phyloP scores from a whole-genome alignment of 2,888 invertebrate genomes.

The Rhagophthalmus giganteus region DNA sequence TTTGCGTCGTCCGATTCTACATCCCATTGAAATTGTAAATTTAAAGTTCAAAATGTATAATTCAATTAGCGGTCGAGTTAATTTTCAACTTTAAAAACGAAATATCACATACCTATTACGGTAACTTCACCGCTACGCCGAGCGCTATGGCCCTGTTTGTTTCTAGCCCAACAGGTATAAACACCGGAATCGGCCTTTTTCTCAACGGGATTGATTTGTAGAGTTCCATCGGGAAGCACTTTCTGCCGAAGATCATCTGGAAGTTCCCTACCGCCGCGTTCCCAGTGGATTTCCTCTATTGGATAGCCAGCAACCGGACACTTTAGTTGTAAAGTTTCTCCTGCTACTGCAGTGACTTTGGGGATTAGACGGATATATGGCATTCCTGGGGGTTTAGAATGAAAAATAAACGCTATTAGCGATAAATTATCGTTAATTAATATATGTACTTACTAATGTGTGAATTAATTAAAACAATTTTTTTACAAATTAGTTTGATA shows the following conservation, averaged over 20 bases:
- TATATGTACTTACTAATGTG: no score
- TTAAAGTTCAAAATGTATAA: no score
- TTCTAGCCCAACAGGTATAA: constrained; percentile 79
- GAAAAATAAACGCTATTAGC: constrained; percentile 5
- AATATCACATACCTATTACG: constrained; percentile 69
- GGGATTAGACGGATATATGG: constrained; percentile 79
- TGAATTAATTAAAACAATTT: no score
- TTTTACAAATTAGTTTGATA: no score
- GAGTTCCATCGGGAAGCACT: constrained; percentile 72
- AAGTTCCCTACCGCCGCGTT: constrained; percentile 70
- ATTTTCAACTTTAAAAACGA: not conserved
- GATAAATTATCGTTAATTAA: no score
- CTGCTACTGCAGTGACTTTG: constrained; percentile 80
- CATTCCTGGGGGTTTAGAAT: constrained; percentile 60
- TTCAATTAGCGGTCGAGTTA: not conserved
- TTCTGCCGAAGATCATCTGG: constrained; percentile 81
- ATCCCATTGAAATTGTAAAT: no score
- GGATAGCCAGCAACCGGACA: constrained; percentile 85
- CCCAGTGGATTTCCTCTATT: constrained; percentile 80
- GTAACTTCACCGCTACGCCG: constrained; percentile 73
- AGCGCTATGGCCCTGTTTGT: constrained; percentile 76
- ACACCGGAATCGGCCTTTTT: constrained; percentile 75
- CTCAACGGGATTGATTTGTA: constrained; percentile 75
- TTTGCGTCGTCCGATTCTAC: no score
- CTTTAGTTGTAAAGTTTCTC: constrained; percentile 71